Conservation (phyloP, 2,113 vertebrate species). For the Erythrolamprus reginae region DNA sequence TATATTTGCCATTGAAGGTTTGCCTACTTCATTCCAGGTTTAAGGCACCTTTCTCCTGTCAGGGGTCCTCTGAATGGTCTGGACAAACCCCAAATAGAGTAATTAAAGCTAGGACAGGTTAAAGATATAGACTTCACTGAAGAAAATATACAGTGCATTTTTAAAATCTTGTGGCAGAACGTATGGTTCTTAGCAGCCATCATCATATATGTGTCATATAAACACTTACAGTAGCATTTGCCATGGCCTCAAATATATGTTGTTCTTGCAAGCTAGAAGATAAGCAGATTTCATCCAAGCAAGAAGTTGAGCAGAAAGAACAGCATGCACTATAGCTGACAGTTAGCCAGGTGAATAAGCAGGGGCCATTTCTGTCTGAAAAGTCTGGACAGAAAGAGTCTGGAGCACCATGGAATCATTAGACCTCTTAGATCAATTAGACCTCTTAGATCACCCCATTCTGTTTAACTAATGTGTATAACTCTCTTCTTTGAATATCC, state of each 20-base stretch:
- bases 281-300: neutral
- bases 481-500: neutral
- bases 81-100: neutral
- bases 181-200: too few relatives aligned
- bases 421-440: too few relatives aligned
- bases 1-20: neutral
- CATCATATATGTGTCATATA: too few relatives aligned
- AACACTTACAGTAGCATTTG: neutral
- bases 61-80: neutral
- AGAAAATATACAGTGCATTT: neutral
- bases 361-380: neutral
- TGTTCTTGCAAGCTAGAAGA: neutral
- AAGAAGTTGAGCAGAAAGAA: neutral
- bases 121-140: neutral
- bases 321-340: neutral
- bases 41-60: neutral
- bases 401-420: neutral
- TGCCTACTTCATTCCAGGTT: neutral
- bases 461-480: neutral
- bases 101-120: neutral
- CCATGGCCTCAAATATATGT: neutral
- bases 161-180: too few relatives aligned
- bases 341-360: neutral
- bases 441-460: neutral
- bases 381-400: neutral